Percentiles rank a stretch among this genome's conserved stretches.
Evolutionary conservation across 2,888 invertebrate species (phyloP).

Genomic region (Invenusta paracnida): DNA sequence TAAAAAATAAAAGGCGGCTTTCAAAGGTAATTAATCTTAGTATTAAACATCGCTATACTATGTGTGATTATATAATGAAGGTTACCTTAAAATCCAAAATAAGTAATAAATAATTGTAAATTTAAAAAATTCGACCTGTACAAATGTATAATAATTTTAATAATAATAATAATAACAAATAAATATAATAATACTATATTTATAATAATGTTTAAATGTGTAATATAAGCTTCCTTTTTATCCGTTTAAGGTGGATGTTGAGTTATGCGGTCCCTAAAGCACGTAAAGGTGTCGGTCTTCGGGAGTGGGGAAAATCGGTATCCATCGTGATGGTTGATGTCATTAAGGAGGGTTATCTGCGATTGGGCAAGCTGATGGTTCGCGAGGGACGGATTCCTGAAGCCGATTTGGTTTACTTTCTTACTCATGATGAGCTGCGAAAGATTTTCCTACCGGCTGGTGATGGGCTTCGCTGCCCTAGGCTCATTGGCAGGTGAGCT

Average conservation of each 20-base stretch:
- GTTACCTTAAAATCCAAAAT: background rate
- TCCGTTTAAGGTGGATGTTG: conserved; percentile 67
- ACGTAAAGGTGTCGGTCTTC: conserved; percentile 65
- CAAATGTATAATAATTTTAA: background rate
- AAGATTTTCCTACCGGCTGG: background rate
- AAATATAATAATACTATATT: background rate
- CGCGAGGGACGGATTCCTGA: conserved; percentile 68
- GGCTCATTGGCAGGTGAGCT: background rate
- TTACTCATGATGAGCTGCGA: conserved; percentile 68
- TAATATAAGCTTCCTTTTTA: too few relatives aligned
- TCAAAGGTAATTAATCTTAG: too few relatives aligned
- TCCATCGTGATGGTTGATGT: conserved; percentile 64
- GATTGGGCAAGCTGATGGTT: conserved; percentile 66
- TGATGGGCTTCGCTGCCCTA: background rate
- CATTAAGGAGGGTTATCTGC: conserved; percentile 65
- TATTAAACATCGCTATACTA: too few relatives aligned
- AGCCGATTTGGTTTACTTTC: conserved; percentile 67
- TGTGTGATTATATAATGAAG: background rate
- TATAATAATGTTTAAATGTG: too few relatives aligned
- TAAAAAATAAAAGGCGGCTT: too few relatives aligned
- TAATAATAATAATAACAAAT: background rate
- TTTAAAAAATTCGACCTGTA: too few relatives aligned
- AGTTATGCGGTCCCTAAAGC: conserved; percentile 67
- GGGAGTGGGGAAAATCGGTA: conserved; percentile 68
- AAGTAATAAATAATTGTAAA: background rate